These are phyloP conservation scores for Saimiri boliviensis DNA, from an alignment of 2,113 vertebrate genomes.

Conservation along the genomic window DNA sequence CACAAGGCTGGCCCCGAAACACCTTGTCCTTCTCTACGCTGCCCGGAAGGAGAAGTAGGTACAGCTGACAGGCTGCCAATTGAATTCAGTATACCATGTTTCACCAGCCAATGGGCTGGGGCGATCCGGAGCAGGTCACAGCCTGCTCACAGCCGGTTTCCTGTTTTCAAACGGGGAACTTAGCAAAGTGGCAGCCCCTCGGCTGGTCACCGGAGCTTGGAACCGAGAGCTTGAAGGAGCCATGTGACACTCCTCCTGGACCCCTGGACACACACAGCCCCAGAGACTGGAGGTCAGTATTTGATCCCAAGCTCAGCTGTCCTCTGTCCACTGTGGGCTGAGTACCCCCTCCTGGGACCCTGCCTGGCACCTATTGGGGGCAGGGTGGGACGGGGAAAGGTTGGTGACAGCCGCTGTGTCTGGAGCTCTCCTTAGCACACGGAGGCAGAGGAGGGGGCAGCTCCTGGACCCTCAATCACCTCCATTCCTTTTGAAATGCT, in stretches of 20 bases:
- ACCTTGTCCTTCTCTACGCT: not conserved
- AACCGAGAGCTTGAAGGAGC: not conserved
- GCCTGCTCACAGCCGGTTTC: slow-evolving; percentile 45
- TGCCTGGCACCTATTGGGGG: not conserved
- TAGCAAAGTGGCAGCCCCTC: not conserved
- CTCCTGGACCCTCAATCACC: not conserved
- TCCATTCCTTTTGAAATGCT: not conserved
- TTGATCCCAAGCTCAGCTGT: not conserved
- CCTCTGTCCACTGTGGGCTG: not conserved
- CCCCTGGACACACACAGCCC: not conserved
- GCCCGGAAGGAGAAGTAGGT: not conserved
- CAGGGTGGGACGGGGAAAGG: not conserved
- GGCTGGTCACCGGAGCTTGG: not conserved
- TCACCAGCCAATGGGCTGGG: slow-evolving; percentile 52
- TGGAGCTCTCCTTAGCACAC: not conserved
- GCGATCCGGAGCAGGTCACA: not conserved
- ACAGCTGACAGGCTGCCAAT: not conserved
- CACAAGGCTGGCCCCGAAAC: not conserved
- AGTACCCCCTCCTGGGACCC: not conserved
- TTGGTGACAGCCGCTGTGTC: accelerated
- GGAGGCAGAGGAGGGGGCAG: not conserved
- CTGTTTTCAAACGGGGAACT: slow-evolving; percentile 73
- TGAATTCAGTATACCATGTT: accelerated
- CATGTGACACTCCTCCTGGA: not conserved
- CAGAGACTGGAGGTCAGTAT: slow-evolving; percentile 61